Percentiles rank a stretch among this genome's conserved stretches.
Conservation (phyloP, 2,797 vertebrate genomes). For the Distichodus sexfasciatus region DNA sequence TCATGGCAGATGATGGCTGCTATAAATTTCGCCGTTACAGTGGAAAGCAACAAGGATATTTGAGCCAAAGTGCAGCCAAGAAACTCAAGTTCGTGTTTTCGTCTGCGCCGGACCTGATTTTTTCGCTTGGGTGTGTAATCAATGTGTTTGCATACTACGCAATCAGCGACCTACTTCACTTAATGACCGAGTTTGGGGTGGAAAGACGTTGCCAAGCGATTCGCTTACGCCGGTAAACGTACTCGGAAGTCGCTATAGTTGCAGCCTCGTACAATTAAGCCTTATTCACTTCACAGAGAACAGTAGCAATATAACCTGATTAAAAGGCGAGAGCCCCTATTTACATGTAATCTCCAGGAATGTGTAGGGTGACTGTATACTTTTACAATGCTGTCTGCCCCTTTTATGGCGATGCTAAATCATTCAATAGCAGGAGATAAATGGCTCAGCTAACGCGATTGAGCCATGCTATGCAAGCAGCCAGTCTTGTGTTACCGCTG, state of each 20-base stretch:
- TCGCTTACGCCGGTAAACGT: conserved; percentile 6
- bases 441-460: conserved; percentile 42
- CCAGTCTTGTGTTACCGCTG: conserved; percentile 33
- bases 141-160: not conserved
- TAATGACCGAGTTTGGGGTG: not conserved
- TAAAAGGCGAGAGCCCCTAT: conserved; percentile 9
- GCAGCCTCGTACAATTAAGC: not conserved
- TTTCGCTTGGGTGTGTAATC: conserved; percentile 13
- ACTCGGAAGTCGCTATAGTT: not conserved
- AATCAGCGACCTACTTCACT: conserved; percentile 2
- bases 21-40: conserved; percentile 23
- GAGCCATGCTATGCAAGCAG: conserved; percentile 37
- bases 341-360: conserved; percentile 9
- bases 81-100: not conserved
- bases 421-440: conserved; percentile 44
- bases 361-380: conserved; percentile 18
- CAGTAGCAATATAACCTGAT: not conserved
- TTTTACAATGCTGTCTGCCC: conserved; percentile 37
- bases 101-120: not conserved
- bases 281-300: not conserved
- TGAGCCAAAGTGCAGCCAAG: conserved; percentile 11
- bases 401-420: conserved; percentile 41
- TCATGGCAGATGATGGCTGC: conserved; percentile 31
- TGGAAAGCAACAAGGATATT: conserved; percentile 2
- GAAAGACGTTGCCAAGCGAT: not conserved